Conservation (phyloP, 2,113 vertebrate species). For the Coracopsis vasa region DNA sequence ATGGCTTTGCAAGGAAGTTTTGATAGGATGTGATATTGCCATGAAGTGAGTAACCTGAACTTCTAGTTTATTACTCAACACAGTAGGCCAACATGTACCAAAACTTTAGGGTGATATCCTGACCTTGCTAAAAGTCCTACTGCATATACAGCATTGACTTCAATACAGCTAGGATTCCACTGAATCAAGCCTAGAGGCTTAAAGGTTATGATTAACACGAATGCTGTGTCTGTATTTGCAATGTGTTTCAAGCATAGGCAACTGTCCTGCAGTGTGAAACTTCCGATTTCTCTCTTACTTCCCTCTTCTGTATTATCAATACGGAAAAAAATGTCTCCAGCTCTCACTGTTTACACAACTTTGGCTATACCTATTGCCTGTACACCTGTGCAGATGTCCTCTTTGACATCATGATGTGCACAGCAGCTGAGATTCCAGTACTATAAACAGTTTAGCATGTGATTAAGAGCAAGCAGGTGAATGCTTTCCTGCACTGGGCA, state of each 20-base stretch:
- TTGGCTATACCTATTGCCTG: not conserved
- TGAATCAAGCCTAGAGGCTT: not conserved
- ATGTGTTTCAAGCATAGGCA: not conserved
- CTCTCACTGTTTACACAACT: not conserved
- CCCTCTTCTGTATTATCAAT: not conserved
- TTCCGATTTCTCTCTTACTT: not conserved
- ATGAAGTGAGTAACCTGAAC: not conserved
- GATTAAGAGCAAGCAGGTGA: not conserved
- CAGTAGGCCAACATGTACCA: not conserved
- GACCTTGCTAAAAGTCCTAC: not conserved
- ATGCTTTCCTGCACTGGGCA: not conserved
- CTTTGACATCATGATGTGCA: not conserved
- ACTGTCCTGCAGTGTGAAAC: not conserved
- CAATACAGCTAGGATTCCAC: not conserved
- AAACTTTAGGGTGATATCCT: not conserved
- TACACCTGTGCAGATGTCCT: not conserved
- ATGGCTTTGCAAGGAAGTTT: not conserved
- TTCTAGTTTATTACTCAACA: not conserved
- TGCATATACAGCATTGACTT: not conserved
- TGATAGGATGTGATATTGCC: not conserved
- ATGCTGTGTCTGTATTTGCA: not conserved
- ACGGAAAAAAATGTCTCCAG: not conserved
- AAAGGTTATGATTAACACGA: not conserved
- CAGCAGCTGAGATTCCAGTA: not conserved
- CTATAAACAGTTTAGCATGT: not conserved